A percentile compares a stretch with the other conserved stretches of the same genome.
These are phyloP conservation scores for Oscheius sp. DNA, from an alignment of 2,888 invertebrate species.

Conservation along the genomic window DNA sequence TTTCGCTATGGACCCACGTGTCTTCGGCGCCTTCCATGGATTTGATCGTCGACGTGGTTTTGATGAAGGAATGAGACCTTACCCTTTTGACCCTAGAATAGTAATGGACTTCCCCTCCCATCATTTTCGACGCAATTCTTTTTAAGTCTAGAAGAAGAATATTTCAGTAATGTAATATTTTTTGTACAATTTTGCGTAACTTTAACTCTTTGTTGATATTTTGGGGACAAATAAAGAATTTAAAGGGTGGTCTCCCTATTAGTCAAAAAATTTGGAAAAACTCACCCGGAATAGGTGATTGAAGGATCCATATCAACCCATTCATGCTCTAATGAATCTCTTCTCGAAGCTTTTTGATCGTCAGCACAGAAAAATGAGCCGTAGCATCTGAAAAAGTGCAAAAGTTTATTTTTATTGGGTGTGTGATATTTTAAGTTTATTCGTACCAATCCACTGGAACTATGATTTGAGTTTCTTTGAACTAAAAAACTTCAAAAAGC, in stretches of 20 bases:
- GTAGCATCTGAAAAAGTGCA: slow-evolving; percentile 74
- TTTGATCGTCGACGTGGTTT: no score
- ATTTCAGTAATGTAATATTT: background rate
- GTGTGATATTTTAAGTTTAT: no score
- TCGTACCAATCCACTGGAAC: no score
- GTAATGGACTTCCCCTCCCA: background rate
- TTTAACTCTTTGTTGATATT: background rate
- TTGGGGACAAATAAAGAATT: background rate
- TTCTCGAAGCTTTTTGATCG: slow-evolving; percentile 83
- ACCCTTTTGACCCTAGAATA: background rate
- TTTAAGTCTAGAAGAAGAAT: background rate
- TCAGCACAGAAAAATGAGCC: slow-evolving; percentile 97
- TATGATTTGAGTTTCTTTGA: no score
- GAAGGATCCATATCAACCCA: slow-evolving; percentile 84
- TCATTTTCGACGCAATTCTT: background rate
- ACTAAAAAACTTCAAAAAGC: no score
- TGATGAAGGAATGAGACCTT: no score
- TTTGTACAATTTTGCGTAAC: background rate
- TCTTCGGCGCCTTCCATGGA: no score
- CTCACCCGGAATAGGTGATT: slow-evolving; percentile 85
- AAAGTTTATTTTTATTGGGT: no score
- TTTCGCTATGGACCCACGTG: background rate
- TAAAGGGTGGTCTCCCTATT: background rate
- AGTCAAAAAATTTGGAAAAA: background rate
- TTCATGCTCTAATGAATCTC: slow-evolving; percentile 87